A percentile compares a stretch with the other conserved stretches of the same genome.
Conservation (phyloP, 2,113 vertebrate species). For the Benitochromis conjunctus region DNA sequence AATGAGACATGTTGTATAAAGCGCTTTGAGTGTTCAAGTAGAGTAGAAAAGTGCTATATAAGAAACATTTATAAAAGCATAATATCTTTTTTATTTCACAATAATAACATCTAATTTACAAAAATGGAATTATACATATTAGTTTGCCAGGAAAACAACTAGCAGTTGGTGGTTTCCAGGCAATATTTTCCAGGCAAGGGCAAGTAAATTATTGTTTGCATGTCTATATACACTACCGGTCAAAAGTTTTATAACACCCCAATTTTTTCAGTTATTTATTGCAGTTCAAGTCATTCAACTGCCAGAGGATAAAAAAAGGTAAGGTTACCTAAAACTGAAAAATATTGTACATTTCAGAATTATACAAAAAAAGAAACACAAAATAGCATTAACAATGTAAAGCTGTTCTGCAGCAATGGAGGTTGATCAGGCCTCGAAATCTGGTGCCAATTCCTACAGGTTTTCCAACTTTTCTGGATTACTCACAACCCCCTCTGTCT, state of each 20-base stretch:
- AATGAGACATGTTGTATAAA: not conserved
- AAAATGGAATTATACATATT: not conserved
- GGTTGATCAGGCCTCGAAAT: not conserved
- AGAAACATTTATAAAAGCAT: not conserved
- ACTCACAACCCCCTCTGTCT: not conserved
- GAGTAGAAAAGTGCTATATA: not conserved
- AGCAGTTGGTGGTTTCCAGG: not conserved
- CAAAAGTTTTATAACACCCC: too few relatives aligned
- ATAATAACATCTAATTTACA: not conserved
- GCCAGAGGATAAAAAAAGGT: not conserved
- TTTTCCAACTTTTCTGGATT: not conserved
- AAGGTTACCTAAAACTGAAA: not conserved
- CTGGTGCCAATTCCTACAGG: not conserved
- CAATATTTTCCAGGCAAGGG: not conserved
- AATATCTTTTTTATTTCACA: not conserved
- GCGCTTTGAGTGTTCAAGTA: not conserved
- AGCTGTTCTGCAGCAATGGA: not conserved
- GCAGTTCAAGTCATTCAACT: not conserved
- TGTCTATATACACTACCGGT: too few relatives aligned
- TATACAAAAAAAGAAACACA: not conserved
- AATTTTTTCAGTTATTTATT: too few relatives aligned
- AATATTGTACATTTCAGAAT: not conserved
- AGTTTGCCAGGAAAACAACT: not conserved
- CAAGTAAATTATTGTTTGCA: too few relatives aligned
- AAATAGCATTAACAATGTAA: not conserved